Percentiles rank a stretch among this genome's conserved stretches.
phyloP scores from a whole-genome alignment of 2,797 vertebrate genomes.

The Liparis tanakae region DNA sequence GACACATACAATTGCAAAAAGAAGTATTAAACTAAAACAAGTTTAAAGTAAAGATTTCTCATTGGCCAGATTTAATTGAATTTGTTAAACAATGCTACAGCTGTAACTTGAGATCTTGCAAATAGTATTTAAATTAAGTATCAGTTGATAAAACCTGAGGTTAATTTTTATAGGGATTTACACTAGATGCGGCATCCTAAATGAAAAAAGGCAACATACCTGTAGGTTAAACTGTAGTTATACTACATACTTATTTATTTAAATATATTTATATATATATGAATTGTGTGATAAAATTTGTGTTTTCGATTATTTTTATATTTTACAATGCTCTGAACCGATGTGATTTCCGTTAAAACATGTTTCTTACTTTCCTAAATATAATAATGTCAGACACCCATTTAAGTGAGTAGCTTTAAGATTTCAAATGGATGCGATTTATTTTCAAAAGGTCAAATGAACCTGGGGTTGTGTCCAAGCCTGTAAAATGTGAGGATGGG shows the following conservation, averaged over 20 bases:
- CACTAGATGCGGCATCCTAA: background rate
- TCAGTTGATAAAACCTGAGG: background rate
- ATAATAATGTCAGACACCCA: background rate
- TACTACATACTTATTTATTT: background rate
- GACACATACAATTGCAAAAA: background rate
- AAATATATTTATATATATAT: background rate
- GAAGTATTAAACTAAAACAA: background rate
- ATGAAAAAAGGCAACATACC: too few relatives aligned
- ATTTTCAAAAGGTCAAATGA: background rate
- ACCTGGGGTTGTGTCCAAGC: background rate
- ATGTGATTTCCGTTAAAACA: background rate
- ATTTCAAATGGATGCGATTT: conserved; percentile 2
- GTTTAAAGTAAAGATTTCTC: background rate
- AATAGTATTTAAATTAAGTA: background rate
- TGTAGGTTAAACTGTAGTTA: background rate
- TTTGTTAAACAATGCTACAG: background rate
- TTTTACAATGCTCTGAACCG: background rate
- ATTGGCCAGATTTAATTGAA: background rate
- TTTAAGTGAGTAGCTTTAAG: background rate
- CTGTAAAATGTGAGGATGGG: conserved; percentile 5
- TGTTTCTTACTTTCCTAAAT: background rate
- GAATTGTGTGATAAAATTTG: background rate
- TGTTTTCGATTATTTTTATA: background rate
- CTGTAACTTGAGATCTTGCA: background rate
- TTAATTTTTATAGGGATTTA: background rate